A percentile compares a stretch with the other conserved stretches of the same genome.
phyloP scores from a whole-genome alignment of 30 jellyfish, hydroid and myxozoan genomes.

The Catostylus mosaicus region DNA sequence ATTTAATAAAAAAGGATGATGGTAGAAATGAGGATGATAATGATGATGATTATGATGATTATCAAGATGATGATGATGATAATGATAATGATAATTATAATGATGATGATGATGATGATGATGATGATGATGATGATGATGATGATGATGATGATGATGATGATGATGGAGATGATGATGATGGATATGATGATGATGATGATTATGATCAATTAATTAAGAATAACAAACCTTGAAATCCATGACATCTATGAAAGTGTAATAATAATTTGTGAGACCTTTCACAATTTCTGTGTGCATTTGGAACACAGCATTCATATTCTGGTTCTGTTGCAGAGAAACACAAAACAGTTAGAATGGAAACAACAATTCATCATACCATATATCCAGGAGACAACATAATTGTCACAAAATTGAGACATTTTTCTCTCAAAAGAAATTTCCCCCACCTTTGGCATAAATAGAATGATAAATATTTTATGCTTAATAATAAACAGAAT shows the following conservation, averaged over 20 bases:
- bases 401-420: too few species aligned
- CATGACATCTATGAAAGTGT: slow-evolving; percentile 95
- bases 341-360: too few species aligned
- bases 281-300: slow-evolving; percentile 84
- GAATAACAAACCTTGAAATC: slow-evolving; percentile 73
- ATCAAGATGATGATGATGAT: neutral
- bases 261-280: slow-evolving; percentile 94
- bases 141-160: slow-evolving; percentile 9
- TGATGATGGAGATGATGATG: slow-evolving; percentile 4
- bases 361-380: too few species aligned
- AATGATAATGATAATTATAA: neutral
- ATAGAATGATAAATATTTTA: too few species aligned
- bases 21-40: too few species aligned
- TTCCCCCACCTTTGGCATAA: too few species aligned
- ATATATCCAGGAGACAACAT: too few species aligned
- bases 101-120: slow-evolving; percentile 14
- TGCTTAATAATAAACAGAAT: too few species aligned
- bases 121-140: slow-evolving; percentile 11
- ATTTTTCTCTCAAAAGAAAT: too few species aligned
- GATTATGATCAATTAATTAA: too few species aligned
- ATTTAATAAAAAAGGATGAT: neutral
- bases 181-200: too few species aligned
- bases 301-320: slow-evolving; percentile 82
- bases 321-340: slow-evolving; percentile 60
- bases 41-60: too few species aligned